Percentiles rank a stretch among this genome's conserved stretches.
Conservation (phyloP, 1,140 invertebrate species). For the Lepeophtheirus salmonis region DNA sequence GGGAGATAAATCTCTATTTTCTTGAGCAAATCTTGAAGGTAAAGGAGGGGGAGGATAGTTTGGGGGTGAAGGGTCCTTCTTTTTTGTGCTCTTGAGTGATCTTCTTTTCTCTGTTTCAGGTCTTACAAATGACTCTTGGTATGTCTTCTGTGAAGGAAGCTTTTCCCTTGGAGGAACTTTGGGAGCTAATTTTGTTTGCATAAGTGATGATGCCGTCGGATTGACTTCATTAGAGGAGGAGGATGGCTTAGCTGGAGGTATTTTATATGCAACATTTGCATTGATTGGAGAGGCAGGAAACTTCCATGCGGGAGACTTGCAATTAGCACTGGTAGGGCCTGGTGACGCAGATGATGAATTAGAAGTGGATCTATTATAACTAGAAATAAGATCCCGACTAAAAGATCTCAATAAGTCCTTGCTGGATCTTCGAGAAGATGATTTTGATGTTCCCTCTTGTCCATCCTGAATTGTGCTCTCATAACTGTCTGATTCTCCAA, state of each 20-base stretch:
- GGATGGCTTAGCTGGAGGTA: no score
- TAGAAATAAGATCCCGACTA: not conserved
- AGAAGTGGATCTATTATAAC: not conserved
- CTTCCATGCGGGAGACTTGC: not conserved
- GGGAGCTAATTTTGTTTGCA: no score
- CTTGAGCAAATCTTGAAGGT: not conserved
- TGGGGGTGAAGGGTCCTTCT: not conserved
- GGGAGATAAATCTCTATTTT: not conserved
- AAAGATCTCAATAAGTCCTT: not conserved
- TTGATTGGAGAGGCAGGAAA: not conserved
- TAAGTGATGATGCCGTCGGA: no score
- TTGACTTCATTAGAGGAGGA: no score
- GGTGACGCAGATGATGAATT: not conserved
- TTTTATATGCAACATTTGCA: no score
- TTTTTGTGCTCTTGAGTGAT: not conserved
- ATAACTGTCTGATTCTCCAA: not conserved
- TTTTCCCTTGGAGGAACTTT: not conserved
- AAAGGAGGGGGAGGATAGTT: not conserved
- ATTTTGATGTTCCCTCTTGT: not conserved
- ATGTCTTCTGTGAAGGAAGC: not conserved
- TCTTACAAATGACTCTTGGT: not conserved
- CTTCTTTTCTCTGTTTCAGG: not conserved
- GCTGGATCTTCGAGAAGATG: not conserved
- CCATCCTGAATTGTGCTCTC: no score
- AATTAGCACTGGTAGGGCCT: no score